These are phyloP conservation scores for Sinelater perroti DNA, from an alignment of 2,888 invertebrate genomes.

Conservation along the genomic window DNA sequence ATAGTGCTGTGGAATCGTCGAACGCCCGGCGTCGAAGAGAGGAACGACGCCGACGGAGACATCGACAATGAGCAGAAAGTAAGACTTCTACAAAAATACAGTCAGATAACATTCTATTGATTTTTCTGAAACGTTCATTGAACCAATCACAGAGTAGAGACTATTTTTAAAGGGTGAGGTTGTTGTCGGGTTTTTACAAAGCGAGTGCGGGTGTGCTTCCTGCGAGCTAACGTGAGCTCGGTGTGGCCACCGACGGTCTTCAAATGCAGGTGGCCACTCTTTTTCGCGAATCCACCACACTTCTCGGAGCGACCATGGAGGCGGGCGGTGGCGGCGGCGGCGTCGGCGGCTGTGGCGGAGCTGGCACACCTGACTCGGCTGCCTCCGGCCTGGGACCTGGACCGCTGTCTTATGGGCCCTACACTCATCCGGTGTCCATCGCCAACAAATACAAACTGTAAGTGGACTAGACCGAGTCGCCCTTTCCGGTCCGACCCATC, in stretches of 20 bases:
- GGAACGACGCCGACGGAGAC: slow-evolving; percentile 59
- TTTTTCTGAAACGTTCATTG: slow-evolving; percentile 70
- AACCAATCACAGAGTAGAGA: slow-evolving; percentile 64
- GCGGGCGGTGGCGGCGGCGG: slow-evolving; percentile 62
- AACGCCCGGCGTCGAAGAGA: slow-evolving; percentile 56
- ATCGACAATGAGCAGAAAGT: slow-evolving; percentile 58
- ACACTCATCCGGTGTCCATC: slow-evolving; percentile 58
- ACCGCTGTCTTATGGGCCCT: slow-evolving; percentile 54
- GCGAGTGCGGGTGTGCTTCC: slow-evolving; percentile 50
- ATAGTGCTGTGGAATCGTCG: too few relatives aligned
- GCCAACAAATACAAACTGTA: slow-evolving; percentile 61
- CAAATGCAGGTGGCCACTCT: slow-evolving; percentile 73
- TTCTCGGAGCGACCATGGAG: slow-evolving; percentile 71
- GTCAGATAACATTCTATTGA: slow-evolving; percentile 70
- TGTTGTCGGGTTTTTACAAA: slow-evolving; percentile 61
- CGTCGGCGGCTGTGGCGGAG: slow-evolving; percentile 46
- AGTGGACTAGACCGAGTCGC: too few relatives aligned
- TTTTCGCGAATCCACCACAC: slow-evolving; percentile 73
- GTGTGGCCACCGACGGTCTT: slow-evolving; percentile 52
- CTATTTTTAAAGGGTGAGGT: slow-evolving; percentile 66
- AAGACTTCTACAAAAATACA: slow-evolving; percentile 62
- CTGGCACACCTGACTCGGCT: slow-evolving; percentile 51
- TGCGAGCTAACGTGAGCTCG: slow-evolving; percentile 50
- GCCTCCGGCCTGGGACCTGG: slow-evolving; percentile 52
- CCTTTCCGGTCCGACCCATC: too few relatives aligned